These are phyloP conservation scores for Euglossa dilemma DNA, from an alignment of 1,140 invertebrate species.

Conservation along the genomic window DNA sequence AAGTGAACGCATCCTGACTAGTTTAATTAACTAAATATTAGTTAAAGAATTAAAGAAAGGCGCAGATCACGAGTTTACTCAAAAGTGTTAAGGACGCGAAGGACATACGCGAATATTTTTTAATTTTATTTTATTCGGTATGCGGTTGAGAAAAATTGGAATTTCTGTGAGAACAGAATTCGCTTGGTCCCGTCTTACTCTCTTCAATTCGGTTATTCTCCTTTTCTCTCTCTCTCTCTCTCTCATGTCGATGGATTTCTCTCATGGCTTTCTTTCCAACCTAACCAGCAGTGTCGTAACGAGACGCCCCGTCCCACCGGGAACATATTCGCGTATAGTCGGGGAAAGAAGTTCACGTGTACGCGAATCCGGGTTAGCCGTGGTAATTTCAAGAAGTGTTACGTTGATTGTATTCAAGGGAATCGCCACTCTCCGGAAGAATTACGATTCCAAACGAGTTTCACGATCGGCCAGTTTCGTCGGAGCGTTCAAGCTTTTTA, in stretches of 20 bases:
- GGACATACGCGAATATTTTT: too few relatives aligned
- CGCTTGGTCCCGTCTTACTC: not conserved
- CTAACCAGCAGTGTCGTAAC: constrained; percentile 34
- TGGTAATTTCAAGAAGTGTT: constrained; percentile 38
- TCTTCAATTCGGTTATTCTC: not conserved
- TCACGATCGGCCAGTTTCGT: not conserved
- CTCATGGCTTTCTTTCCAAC: not conserved
- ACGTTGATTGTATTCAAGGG: constrained; percentile 43
- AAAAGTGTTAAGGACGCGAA: too few relatives aligned
- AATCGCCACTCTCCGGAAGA: not conserved
- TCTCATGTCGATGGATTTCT: not conserved
- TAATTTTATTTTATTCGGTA: too few relatives aligned
- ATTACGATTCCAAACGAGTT: constrained; percentile 24
- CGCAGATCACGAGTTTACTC: too few relatives aligned
- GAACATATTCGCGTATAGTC: constrained; percentile 28
- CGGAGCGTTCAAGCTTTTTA: not conserved
- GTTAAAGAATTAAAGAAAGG: too few relatives aligned
- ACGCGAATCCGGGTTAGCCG: not conserved
- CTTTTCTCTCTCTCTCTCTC: not conserved
- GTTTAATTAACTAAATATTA: too few relatives aligned
- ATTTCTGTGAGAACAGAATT: too few relatives aligned
- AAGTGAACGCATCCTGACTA: too few relatives aligned
- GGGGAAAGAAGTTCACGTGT: constrained; percentile 23
- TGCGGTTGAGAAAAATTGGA: too few relatives aligned
- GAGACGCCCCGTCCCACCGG: constrained; percentile 36